Evolutionary conservation across 2,888 invertebrate genomes (phyloP).

Genomic region (Pteria penguin): DNA sequence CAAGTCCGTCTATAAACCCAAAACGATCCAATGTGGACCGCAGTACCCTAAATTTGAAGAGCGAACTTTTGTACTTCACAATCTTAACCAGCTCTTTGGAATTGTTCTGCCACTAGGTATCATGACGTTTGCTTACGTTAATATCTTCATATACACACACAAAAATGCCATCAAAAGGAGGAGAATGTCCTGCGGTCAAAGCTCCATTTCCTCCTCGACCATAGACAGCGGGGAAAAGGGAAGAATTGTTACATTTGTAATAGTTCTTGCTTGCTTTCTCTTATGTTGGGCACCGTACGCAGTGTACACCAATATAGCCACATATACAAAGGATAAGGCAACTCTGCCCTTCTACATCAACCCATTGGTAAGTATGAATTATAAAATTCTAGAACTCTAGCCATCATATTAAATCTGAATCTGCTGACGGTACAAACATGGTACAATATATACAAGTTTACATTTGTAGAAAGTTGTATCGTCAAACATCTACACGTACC

Average conservation of each 20-base stretch:
- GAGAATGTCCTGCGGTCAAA: constrained; percentile 58
- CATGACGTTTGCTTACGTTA: constrained; percentile 77
- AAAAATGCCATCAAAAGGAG: constrained; percentile 72
- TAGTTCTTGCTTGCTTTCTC: constrained; percentile 79
- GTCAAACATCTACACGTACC: too few relatives aligned
- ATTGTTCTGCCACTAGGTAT: constrained; percentile 74
- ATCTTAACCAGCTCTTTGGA: constrained; percentile 71
- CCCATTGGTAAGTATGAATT: constrained; percentile 39
- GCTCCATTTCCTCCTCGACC: constrained; percentile 72
- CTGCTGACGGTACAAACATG: too few relatives aligned
- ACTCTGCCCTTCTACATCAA: constrained; percentile 33
- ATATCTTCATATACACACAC: constrained; percentile 77
- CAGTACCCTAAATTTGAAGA: constrained; percentile 63
- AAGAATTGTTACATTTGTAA: constrained; percentile 78
- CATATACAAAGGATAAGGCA: constrained; percentile 21
- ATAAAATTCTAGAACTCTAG: neutral
- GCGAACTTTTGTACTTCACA: constrained; percentile 70
- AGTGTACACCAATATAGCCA: constrained; percentile 24
- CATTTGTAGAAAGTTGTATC: too few relatives aligned
- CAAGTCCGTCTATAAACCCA: constrained; percentile 64
- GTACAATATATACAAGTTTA: too few relatives aligned
- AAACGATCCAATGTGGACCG: constrained; percentile 80
- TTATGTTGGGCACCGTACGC: constrained; percentile 79
- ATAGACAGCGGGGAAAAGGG: constrained; percentile 76
- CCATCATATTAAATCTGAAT: too few relatives aligned